Evolutionary conservation across 2,113 vertebrate species (phyloP).

Genomic region (Gallinago paraguaiae): DNA sequence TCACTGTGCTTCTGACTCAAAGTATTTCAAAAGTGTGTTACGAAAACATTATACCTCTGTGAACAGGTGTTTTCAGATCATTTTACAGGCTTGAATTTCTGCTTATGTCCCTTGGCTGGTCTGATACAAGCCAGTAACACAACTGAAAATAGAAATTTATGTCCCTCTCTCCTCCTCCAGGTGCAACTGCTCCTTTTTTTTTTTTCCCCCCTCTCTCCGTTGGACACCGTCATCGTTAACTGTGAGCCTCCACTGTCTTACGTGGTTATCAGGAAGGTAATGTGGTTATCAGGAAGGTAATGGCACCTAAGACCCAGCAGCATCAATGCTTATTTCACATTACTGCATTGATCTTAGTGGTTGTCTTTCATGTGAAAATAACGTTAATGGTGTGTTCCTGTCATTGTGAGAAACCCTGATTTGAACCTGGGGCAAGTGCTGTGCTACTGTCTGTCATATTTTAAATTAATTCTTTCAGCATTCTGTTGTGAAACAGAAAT

Average conservation of each 20-base stretch:
- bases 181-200: background rate
- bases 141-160: conserved; percentile 27
- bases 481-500: background rate
- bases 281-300: background rate
- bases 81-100: conserved; percentile 15
- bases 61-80: conserved; percentile 38
- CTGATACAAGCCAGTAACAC: background rate
- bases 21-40: background rate
- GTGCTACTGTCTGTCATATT: background rate
- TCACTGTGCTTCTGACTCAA: background rate
- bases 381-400: fast-evolving
- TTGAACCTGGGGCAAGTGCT: background rate
- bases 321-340: background rate
- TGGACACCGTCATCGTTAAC: fast-evolving
- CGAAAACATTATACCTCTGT: background rate
- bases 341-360: fast-evolving
- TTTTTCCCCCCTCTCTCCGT: fast-evolving
- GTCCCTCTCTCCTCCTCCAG: background rate
- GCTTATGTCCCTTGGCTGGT: background rate
- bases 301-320: background rate
- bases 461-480: background rate
- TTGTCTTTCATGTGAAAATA: background rate
- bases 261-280: background rate
- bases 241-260: background rate
- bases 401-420: background rate